These are phyloP conservation scores for Plagiodera versicolora DNA, from an alignment of 2,888 invertebrate species.

Conservation along the genomic window DNA sequence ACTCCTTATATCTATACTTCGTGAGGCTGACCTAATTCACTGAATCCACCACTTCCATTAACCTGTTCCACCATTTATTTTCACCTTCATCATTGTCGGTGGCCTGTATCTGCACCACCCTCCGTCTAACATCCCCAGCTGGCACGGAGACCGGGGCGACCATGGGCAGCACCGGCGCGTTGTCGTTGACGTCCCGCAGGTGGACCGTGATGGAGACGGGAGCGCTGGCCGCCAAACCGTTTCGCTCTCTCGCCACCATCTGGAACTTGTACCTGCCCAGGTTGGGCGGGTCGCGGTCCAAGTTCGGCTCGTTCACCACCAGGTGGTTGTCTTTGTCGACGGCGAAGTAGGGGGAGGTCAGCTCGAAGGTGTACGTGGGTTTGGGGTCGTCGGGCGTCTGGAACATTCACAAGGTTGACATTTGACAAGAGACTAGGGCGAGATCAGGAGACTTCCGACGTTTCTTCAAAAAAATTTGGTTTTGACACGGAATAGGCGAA, in stretches of 20 bases:
- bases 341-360: slow-evolving; percentile 82
- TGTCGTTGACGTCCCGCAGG: slow-evolving; percentile 83
- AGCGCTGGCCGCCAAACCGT: slow-evolving; percentile 77
- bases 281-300: slow-evolving; percentile 86
- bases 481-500: too few relatives aligned
- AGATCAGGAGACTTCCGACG: too few relatives aligned
- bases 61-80: neutral
- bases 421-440: too few relatives aligned
- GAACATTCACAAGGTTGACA: too few relatives aligned
- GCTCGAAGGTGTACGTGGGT: slow-evolving; percentile 78
- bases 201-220: slow-evolving; percentile 78
- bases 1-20: too few relatives aligned
- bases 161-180: slow-evolving; percentile 79
- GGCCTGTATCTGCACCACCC: slow-evolving; percentile 62
- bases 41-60: too few relatives aligned
- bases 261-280: slow-evolving; percentile 84
- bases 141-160: slow-evolving; percentile 80
- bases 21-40: too few relatives aligned
- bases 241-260: slow-evolving; percentile 82
- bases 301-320: slow-evolving; percentile 78
- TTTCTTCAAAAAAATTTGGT: too few relatives aligned
- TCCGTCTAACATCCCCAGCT: slow-evolving; percentile 49
- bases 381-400: slow-evolving; percentile 78
- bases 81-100: slow-evolving; percentile 78
- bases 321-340: slow-evolving; percentile 74